Percentiles rank a stretch among this genome's conserved stretches.
phyloP scores from a whole-genome alignment of 2,797 vertebrate genomes.

The Onychomys leucogaster region DNA sequence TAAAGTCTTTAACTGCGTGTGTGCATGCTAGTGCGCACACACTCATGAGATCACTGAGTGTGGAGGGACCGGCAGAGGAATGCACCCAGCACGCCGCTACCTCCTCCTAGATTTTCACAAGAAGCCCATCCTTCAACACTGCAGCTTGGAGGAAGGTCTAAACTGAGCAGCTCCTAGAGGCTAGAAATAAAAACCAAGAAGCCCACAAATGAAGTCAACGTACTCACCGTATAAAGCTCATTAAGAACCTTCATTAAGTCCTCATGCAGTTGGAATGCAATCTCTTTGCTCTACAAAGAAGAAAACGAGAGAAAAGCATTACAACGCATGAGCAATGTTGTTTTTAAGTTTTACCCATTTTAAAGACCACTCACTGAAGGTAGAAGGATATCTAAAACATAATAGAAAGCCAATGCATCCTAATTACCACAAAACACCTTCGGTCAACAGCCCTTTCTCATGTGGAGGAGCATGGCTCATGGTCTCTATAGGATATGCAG shows the following conservation, averaged over 20 bases:
- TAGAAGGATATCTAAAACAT: background rate
- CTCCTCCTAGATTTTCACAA: background rate
- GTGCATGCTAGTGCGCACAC: background rate
- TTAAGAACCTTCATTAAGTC: conserved; percentile 99
- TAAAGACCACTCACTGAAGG: conserved; percentile 12
- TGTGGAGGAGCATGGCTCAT: background rate
- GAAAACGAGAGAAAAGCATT: conserved; percentile 70
- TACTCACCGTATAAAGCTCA: conserved; percentile 99
- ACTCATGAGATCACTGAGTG: background rate
- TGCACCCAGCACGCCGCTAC: background rate
- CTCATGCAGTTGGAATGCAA: conserved; percentile 98
- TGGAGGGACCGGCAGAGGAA: background rate
- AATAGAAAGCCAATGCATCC: background rate
- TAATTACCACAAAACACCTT: background rate
- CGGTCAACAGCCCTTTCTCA: background rate
- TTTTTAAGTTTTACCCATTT: conserved; percentile 53
- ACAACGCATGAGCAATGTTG: conserved; percentile 60
- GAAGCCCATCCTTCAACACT: background rate
- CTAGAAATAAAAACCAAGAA: conserved; percentile 50
- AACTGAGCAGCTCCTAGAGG: conserved; percentile 60
- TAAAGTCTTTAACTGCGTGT: background rate
- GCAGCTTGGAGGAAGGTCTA: background rate
- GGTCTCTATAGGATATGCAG: background rate
- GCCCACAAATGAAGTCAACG: conserved; percentile 72
- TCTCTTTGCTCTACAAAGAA: conserved; percentile 98